Evolutionary conservation across 2,888 invertebrate species (phyloP).

Genomic region (Bellardia pandia): DNA sequence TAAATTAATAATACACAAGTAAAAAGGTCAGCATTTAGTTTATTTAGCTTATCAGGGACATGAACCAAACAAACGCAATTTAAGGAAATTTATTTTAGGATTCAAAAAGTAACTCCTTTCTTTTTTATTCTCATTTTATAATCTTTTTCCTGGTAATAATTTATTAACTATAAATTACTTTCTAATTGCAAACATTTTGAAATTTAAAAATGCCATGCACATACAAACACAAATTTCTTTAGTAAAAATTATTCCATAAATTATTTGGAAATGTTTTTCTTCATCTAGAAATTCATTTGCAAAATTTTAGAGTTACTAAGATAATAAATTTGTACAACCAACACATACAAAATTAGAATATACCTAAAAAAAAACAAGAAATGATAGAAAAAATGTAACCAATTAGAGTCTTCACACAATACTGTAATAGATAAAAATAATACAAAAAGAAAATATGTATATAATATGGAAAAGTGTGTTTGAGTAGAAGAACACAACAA

Average conservation of each 20-base stretch:
- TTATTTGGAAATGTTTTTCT: slow-evolving; percentile 16
- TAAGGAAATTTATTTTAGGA: no score
- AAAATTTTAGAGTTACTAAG: slow-evolving; percentile 60
- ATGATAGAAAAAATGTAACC: slow-evolving; percentile 54
- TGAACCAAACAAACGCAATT: no score
- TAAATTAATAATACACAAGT: no score
- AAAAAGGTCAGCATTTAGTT: no score
- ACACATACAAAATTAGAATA: slow-evolving; percentile 39
- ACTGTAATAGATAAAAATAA: slow-evolving; percentile 43
- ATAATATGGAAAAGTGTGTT: neutral
- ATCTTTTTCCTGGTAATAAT: neutral
- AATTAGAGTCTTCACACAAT: slow-evolving; percentile 63
- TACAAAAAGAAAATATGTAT: neutral
- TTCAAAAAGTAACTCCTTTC: no score
- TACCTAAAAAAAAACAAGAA: slow-evolving; percentile 8
- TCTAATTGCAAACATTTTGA: slow-evolving; percentile 35
- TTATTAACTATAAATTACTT: slow-evolving; percentile 46
- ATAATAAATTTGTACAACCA: slow-evolving; percentile 66
- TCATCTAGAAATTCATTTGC: slow-evolving; percentile 25
- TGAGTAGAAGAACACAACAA: neutral
- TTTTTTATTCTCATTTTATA: no score
- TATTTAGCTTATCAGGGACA: no score
- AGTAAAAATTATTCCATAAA: slow-evolving; percentile 42
- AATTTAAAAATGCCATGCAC: neutral
- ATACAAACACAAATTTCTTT: neutral